Base-by-base conservation (phyloP, 1,140 invertebrate genomes). In the Drosophila pachea region DNA sequence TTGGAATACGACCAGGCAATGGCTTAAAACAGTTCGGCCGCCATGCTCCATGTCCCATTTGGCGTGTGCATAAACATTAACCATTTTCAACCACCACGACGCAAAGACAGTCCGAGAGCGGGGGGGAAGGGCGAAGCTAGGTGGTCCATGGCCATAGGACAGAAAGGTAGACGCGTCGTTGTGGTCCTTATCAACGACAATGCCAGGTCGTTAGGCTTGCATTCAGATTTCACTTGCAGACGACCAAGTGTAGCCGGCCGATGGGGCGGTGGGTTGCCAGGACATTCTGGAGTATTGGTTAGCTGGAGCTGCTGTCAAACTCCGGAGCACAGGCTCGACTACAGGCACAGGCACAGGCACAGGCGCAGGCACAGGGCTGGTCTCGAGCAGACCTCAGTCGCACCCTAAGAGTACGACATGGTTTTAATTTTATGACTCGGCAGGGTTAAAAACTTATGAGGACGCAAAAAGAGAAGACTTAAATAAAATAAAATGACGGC, bases 161-260 rank as follows among this genome's bases (percentile, higher is more conserved):
- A 43, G 67, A 83, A 68, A 68, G 63, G 73, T 73, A 68, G 66
- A 76, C 63, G 52, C 65, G 48, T 70, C 79, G 68, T 76, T 79
- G 22, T 66, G 69, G 56, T 73, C 73, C 81, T 84, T 84, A 84
- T 84, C 76, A 86, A 84, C 81, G 69, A 79, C 81, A 79, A 79
- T 79, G 81, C 73, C 79, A 79, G 79, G 76, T 84, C 79, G 79
- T 84, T 84, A 84, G 81, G 79, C 76, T 79, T 84, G 81, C 81
- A 86, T 84, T 86, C 76, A 84, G 56, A 74, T 67, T 78, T 78
- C 78, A 72, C 64, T 68, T 75, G 61, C 74, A 74, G 78, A 70
- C 69, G 49, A 33, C 42, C 29, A 38, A n/a, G 48, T 35, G 32
- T 32, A 52, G 53, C 29, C 9, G 12, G 14, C 54, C 53, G 14